A percentile compares a stretch with the other conserved stretches of the same genome.
phyloP scores from a whole-genome alignment of 2,888 invertebrate species.

The Caenorhabditis sp. region DNA sequence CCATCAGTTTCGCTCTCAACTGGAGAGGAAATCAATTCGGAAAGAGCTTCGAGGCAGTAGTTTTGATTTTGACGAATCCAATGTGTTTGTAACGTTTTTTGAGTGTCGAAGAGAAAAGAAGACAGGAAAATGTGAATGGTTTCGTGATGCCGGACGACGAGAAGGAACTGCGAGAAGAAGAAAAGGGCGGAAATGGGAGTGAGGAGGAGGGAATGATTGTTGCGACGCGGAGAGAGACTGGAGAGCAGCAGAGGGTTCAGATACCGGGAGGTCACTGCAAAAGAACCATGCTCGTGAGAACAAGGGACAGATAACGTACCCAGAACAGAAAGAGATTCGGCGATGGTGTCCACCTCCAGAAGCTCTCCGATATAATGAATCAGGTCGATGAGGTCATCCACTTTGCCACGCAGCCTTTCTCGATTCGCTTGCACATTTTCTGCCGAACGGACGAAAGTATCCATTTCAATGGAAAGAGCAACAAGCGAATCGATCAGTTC shows the following conservation, averaged over 20 bases:
- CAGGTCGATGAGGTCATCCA: conserved; percentile 88
- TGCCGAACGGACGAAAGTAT: conserved; percentile 90
- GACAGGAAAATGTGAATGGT: conserved; percentile 71
- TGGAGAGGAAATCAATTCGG: neutral
- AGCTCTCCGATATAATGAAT: conserved; percentile 69
- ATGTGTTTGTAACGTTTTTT: conserved; percentile 55
- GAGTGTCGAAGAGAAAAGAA: conserved; percentile 74
- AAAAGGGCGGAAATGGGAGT: conserved; percentile 74
- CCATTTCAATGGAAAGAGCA: conserved; percentile 94
- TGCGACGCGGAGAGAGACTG: conserved; percentile 55
- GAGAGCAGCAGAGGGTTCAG: conserved; percentile 61
- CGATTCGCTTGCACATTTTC: conserved; percentile 88
- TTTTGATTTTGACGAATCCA: conserved; percentile 65
- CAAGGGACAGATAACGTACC: conserved; percentile 11
- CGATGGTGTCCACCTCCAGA: conserved; percentile 59
- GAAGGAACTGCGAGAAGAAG: conserved; percentile 73
- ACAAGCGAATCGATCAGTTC: conserved; percentile 99
- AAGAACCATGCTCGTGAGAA: neutral
- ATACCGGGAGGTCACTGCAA: conserved; percentile 51
- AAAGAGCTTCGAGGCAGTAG: conserved; percentile 34
- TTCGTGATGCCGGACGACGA: conserved; percentile 65
- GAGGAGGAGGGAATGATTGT: conserved; percentile 70
- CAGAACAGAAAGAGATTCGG: conserved; percentile 54
- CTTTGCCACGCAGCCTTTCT: conserved; percentile 77
- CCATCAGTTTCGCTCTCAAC: neutral